phyloP scores from a whole-genome alignment of 2,888 invertebrate genomes.

The Seira ritae region DNA sequence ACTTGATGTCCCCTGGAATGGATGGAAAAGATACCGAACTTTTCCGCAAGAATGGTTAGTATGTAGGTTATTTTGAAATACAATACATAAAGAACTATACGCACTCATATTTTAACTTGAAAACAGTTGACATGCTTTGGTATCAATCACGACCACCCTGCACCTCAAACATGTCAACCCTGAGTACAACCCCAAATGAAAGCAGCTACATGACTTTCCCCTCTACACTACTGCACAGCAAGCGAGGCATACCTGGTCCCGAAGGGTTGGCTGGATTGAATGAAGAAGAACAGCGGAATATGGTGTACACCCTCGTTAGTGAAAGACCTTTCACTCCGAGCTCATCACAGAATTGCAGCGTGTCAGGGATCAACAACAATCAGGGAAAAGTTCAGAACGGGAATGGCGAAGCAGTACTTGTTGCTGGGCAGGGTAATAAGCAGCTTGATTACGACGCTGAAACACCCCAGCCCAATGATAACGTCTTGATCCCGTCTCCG shows the following conservation, averaged over 20 bases:
- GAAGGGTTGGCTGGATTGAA: conserved; percentile 2
- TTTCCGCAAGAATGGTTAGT: conserved; percentile 33
- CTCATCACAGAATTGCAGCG: conserved; percentile 46
- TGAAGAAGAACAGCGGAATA: conserved; percentile 20
- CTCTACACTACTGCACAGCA: conserved; percentile 7
- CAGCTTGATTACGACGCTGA: too few relatives aligned
- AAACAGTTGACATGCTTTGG: conserved; percentile 58
- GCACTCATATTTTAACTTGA: not conserved
- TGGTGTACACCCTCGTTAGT: conserved; percentile 30
- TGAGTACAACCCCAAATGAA: conserved; percentile 60
- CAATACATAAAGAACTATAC: not conserved
- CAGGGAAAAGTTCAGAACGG: not conserved
- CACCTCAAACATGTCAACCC: conserved; percentile 53
- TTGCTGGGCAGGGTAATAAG: not conserved
- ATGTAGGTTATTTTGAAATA: not conserved
- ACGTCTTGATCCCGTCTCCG: too few relatives aligned
- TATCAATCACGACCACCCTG: too few relatives aligned
- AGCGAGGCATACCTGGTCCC: not conserved
- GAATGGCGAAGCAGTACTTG: conserved; percentile 1
- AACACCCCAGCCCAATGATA: not conserved
- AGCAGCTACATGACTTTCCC: conserved; percentile 45
- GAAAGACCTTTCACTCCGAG: conserved; percentile 41
- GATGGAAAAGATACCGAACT: conserved; percentile 24
- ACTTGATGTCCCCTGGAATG: conserved; percentile 14
- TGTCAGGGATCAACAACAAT: conserved; percentile 24